Percentiles rank a stretch among this genome's conserved stretches.
Evolutionary conservation across 1,140 invertebrate genomes (phyloP).

Genomic region (Drosophila teissieri): DNA sequence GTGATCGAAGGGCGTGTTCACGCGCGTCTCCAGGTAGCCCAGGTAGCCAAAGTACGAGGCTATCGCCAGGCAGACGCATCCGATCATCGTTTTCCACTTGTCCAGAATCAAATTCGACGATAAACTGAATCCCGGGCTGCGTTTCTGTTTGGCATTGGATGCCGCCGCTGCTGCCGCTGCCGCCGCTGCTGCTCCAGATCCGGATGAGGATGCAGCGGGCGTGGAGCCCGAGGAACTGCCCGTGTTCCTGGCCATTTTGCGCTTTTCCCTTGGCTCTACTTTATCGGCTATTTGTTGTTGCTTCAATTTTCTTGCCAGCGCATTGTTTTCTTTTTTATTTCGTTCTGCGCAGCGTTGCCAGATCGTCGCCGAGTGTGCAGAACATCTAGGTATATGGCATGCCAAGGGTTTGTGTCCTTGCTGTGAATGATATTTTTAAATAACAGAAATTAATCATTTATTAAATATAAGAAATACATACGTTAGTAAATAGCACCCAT

Average conservation of each 20-base stretch:
- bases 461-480: too few species aligned
- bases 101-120: slow-evolving; percentile 66
- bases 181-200: slow-evolving; percentile 5
- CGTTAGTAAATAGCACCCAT: too few species aligned
- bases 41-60: slow-evolving; percentile 91
- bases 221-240: slow-evolving; percentile 23
- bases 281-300: background rate
- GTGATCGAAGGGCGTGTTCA: slow-evolving; percentile 92
- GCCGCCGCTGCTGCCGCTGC: slow-evolving; percentile 48
- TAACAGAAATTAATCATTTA: too few species aligned
- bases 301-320: background rate
- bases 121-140: slow-evolving; percentile 46
- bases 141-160: slow-evolving; percentile 54
- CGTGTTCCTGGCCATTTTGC: slow-evolving; percentile 42
- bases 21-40: slow-evolving; percentile 93
- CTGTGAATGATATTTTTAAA: background rate
- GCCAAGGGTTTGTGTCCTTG: background rate
- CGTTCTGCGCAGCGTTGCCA: slow-evolving; percentile 1
- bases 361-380: background rate
- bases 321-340: slow-evolving; percentile 17
- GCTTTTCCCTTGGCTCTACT: slow-evolving; percentile 1
- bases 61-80: slow-evolving; percentile 85
- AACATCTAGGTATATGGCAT: background rate
- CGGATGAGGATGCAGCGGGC: slow-evolving; percentile 2
- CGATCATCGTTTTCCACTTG: slow-evolving; percentile 79